Base-by-base conservation (phyloP, 2,888 invertebrate species). In the Pristionchus maxplancki region DNA sequence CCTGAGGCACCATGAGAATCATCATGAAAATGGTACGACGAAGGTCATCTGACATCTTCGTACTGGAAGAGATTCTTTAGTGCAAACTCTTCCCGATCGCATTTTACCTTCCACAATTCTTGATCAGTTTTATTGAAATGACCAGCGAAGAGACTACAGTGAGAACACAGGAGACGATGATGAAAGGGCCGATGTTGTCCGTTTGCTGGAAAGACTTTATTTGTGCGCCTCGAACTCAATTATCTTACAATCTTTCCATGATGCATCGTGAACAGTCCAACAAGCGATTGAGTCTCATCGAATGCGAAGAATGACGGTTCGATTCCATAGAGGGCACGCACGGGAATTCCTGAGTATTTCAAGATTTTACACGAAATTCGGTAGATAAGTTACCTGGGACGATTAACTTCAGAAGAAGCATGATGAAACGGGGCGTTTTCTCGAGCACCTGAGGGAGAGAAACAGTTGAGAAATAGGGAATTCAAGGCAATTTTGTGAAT, bases 211-310 rank as follows among this genome's bases (percentile, higher is more conserved):
- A 0, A 67, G 4, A 17, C 31, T n/a, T n/a, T n/a, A n/a, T n/a
- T n/a, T n/a, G n/a, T n/a, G n/a, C n/a, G n/a, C n/a, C n/a, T n/a
- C n/a, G n/a, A n/a, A n/a, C n/a, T n/a, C n/a, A 28, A 28, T 24
- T 64, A 5, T 64, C 74, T 24, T 24, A 74, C 74, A 20, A 37
- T 74, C 37, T 74, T 74, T 31, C 74, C 74, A 37, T 74, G 74
- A 24, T 74, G 78, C 78, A 78, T 78, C 9, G 40, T 78, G 78
- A 78, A 78, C 28, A 78, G 17, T 40, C n/a, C 44, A 17, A 78
- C 78, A n/a, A 78, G 40, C 24, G 40, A 34, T n/a, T 44, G 40
- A 4, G 78, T 78, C 20, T 78, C 48, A 20, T 15, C 78, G 44
- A 44, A 78, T 4, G 78, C 78, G 48, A 44, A 78, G 28, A 78